phyloP scores from a whole-genome alignment of 2,113 vertebrate species.

The Scatophagus argus region DNA sequence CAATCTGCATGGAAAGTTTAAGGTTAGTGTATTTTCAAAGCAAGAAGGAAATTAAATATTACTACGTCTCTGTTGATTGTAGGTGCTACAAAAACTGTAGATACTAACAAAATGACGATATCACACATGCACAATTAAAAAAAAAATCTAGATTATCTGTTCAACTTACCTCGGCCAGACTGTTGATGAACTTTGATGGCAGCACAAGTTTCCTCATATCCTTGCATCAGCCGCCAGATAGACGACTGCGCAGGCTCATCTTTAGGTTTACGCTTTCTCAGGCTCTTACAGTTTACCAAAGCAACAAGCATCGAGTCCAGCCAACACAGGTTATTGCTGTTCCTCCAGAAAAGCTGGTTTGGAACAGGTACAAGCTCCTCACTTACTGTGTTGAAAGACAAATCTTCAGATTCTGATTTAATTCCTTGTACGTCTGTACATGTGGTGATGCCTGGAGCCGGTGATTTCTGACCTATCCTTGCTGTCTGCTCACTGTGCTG shows the following conservation, averaged over 20 bases:
- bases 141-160: not conserved
- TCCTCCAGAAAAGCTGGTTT: constrained; percentile 88
- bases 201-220: constrained; percentile 80
- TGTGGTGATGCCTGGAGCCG: not conserved
- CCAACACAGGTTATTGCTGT: constrained; percentile 89
- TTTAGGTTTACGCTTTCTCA: constrained; percentile 71
- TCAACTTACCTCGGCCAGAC: constrained; percentile 67
- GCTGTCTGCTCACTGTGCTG: not conserved
- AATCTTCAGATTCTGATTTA: not conserved
- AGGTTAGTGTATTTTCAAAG: not conserved
- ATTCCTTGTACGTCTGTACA: not conserved
- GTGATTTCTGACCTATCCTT: not conserved
- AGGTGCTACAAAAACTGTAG: too few species aligned
- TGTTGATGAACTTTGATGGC: constrained; percentile 75
- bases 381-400: not conserved
- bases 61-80: not conserved
- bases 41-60: not conserved
- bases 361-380: constrained; percentile 56
- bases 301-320: constrained; percentile 90
- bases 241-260: constrained; percentile 64
- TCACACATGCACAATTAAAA: not conserved
- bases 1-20: not conserved
- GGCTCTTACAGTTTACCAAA: constrained; percentile 86
- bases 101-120: too few species aligned
- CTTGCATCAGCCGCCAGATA: constrained; percentile 82